Evolutionary conservation across 2,888 invertebrate species (phyloP), one percentile per base, ranked within the genome.

Genomic region (Branchellion lobata): DNA sequence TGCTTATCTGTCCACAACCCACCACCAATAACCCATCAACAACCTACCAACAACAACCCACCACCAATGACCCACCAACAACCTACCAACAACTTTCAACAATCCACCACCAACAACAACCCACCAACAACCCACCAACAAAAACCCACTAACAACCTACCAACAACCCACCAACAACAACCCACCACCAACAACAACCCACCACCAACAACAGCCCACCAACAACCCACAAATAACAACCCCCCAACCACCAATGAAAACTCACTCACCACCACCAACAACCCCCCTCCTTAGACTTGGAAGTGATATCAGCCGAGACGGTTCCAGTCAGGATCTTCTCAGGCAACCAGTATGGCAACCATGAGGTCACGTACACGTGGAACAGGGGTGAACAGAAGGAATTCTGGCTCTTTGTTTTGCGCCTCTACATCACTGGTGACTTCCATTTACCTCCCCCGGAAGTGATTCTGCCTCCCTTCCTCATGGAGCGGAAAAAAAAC

Each of bases 281-380:
- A 33, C 24, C 21, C 27, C 31, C 29, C 24, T n/a, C 57, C 2
- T 18, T 69, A 83, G 82, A 83, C 29, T 24, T 83, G 21, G 51
- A 81, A 24, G 73, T 83, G 34, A 51, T 83, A 11, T 81, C 82
- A 1, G 82, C 82, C 1, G 83, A 83, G 79, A 83, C 82, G 40
- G 83, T 83, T 14, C 82, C 83, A 24, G 82, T 83, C 53, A 82
- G 83, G 29, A 83, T 83, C 80, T 83, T 83, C 79, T 80, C 81
- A 57, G 83, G 83, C 18, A 83, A 83, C 78, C 83, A 83, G 51
- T 81, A 83, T 77, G 83, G 83, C 31, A 82, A 83, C 80, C 83
- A 83, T 78, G 83, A 83, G 79, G 81, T 82, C 36, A 83, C 83
- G 21, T 83, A 83, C 81, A 83, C 83, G 31, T 83, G 83, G 83